phyloP scores from a whole-genome alignment of 2,888 invertebrate species.

The Drosophila mayaguana region DNA sequence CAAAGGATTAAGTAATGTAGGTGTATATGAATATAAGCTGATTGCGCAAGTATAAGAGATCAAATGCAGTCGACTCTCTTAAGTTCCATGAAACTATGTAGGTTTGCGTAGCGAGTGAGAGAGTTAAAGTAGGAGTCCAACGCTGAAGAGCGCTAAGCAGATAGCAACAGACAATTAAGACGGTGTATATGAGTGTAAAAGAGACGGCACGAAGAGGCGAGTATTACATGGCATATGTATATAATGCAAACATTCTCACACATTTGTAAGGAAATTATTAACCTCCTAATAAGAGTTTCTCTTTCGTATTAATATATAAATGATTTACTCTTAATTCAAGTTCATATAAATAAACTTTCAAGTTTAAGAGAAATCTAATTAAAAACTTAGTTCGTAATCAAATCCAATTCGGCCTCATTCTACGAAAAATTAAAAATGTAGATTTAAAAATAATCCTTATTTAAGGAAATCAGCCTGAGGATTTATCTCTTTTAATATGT shows the following conservation, averaged over 20 bases:
- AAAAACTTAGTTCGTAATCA: no score
- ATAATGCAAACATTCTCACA: neutral
- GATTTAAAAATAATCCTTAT: neutral
- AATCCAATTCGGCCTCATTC: no score
- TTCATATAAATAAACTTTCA: neutral
- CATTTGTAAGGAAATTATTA: neutral
- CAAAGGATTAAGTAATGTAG: neutral
- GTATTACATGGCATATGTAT: no score
- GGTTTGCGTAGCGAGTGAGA: neutral
- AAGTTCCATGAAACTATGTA: neutral
- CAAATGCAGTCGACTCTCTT: neutral
- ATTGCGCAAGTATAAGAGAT: neutral
- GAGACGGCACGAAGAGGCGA: no score
- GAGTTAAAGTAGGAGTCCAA: neutral
- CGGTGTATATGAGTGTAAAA: neutral
- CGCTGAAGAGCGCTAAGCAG: neutral
- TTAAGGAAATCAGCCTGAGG: neutral
- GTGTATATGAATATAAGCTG: neutral
- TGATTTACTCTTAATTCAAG: neutral
- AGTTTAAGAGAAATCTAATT: neutral
- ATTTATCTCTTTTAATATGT: neutral
- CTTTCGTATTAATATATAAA: neutral
- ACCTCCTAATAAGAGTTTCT: neutral
- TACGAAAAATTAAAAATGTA: neutral
- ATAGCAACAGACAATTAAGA: neutral